phyloP scores from a whole-genome alignment of 2,888 invertebrate species.

The Abscondita cerata region DNA sequence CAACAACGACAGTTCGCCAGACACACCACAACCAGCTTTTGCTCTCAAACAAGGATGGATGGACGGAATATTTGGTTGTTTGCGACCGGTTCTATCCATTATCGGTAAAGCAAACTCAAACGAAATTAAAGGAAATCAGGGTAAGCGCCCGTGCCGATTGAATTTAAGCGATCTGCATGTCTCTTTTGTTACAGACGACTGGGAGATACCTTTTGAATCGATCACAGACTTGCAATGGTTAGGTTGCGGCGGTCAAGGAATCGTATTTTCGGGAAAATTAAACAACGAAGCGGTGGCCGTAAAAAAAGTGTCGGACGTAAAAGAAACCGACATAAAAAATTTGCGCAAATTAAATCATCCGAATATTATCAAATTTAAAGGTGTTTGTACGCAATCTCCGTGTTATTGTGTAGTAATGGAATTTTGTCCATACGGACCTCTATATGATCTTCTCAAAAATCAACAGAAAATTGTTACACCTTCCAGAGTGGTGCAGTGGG shows the following conservation, averaged over 20 bases:
- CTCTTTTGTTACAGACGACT: conserved; percentile 70
- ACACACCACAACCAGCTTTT: conserved; percentile 58
- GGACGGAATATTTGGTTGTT: conserved; percentile 85
- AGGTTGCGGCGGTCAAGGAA: conserved; percentile 95
- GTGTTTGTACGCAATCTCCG: conserved; percentile 91
- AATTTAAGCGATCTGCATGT: neutral
- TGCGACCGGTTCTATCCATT: conserved; percentile 86
- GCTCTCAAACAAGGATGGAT: conserved; percentile 73
- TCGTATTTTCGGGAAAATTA: conserved; percentile 88
- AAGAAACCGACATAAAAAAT: conserved; percentile 93
- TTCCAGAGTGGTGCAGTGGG: conserved; percentile 88
- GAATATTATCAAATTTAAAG: conserved; percentile 93
- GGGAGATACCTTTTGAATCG: conserved; percentile 94
- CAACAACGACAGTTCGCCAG: conserved; percentile 60
- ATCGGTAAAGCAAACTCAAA: conserved; percentile 78
- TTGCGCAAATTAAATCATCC: conserved; percentile 91
- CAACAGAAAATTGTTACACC: conserved; percentile 86
- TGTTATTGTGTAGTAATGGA: conserved; percentile 98
- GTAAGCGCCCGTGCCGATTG: no score
- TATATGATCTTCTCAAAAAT: conserved; percentile 87
- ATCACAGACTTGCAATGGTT: conserved; percentile 90
- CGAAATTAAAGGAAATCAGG: conserved; percentile 71
- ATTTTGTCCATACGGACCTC: conserved; percentile 93
- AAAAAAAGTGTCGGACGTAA: conserved; percentile 91
- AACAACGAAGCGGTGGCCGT: conserved; percentile 90